These are phyloP conservation scores for Lepidochitona cinerea DNA, from an alignment of 2,888 invertebrate species.

Conservation along the genomic window DNA sequence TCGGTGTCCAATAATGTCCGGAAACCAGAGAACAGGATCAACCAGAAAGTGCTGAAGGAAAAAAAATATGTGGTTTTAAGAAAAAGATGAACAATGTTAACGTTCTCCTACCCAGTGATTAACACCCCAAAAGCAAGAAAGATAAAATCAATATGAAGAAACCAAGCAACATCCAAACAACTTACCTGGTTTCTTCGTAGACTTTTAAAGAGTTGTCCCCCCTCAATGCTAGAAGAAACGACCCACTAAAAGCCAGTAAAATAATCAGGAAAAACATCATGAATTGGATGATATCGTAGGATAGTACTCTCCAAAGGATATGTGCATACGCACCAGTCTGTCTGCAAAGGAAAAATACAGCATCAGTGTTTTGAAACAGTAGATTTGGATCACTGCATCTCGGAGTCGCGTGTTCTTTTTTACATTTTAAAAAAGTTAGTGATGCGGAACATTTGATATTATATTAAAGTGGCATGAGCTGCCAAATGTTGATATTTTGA, in stretches of 20 bases:
- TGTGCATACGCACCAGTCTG: slow-evolving; percentile 61
- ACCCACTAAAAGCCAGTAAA: slow-evolving; percentile 59
- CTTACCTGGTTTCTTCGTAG: slow-evolving; percentile 49
- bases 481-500: too few relatives aligned
- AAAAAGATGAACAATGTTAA: not conserved
- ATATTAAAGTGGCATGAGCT: too few relatives aligned
- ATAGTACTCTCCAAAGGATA: slow-evolving; percentile 52
- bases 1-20: slow-evolving; percentile 54
- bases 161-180: too few relatives aligned
- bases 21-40: slow-evolving; percentile 52
- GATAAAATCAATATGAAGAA: too few relatives aligned
- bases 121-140: too few relatives aligned
- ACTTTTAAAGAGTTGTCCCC: slow-evolving; percentile 46
- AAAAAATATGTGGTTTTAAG: too few relatives aligned
- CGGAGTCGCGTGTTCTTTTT: too few relatives aligned
- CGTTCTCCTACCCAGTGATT: too few relatives aligned
- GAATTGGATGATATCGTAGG: slow-evolving; percentile 59
- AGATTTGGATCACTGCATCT: too few relatives aligned
- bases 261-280: slow-evolving; percentile 53
- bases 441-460: too few relatives aligned
- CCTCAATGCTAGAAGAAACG: slow-evolving; percentile 51
- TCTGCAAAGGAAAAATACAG: slow-evolving; percentile 42
- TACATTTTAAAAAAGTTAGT: too few relatives aligned
- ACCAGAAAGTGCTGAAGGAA: slow-evolving; percentile 50
- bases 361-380: too few relatives aligned